A percentile compares a stretch with the other conserved stretches of the same genome.
Evolutionary conservation across 2,888 invertebrate species (phyloP).

Genomic region (Drosophila antonietae): DNA sequence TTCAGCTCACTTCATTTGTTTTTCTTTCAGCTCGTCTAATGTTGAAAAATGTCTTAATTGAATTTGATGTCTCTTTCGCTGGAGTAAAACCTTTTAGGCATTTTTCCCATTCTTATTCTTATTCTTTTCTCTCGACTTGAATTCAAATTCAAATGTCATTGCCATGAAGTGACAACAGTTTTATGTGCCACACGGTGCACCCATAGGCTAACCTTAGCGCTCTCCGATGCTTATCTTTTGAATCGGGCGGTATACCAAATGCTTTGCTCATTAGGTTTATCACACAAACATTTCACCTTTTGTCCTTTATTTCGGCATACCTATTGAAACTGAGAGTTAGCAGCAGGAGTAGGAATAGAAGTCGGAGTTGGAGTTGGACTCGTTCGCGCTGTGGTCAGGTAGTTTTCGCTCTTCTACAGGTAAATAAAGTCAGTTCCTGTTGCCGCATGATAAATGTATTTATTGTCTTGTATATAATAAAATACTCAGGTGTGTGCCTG

Average conservation of each 20-base stretch:
- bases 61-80: slow-evolving; percentile 65
- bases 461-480: slow-evolving; percentile 23
- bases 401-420: slow-evolving; percentile 53
- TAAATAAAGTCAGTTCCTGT: slow-evolving; percentile 54
- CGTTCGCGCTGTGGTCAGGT: slow-evolving; percentile 41
- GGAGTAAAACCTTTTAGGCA: slow-evolving; percentile 58
- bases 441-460: slow-evolving; percentile 65
- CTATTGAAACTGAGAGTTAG: slow-evolving; percentile 29
- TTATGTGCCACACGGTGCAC: slow-evolving; percentile 63
- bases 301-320: slow-evolving; percentile 41
- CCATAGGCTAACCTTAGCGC: slow-evolving; percentile 18
- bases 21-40: slow-evolving; percentile 37
- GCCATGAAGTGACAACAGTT: slow-evolving; percentile 71
- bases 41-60: slow-evolving; percentile 77
- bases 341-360: not conserved
- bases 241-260: slow-evolving; percentile 35
- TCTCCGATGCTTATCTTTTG: slow-evolving; percentile 48
- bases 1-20: slow-evolving; percentile 41
- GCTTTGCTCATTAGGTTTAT: slow-evolving; percentile 74
- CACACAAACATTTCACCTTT: slow-evolving; percentile 74
- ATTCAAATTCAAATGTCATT: slow-evolving; percentile 68
- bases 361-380: not conserved
- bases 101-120: slow-evolving; percentile 7
- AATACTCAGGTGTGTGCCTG: slow-evolving; percentile 46
- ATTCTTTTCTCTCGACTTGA: slow-evolving; percentile 24